Percentiles rank a stretch among this genome's conserved stretches.
Evolutionary conservation across 2,113 vertebrate species (phyloP).

Genomic region (Peromyscus maniculatus): DNA sequence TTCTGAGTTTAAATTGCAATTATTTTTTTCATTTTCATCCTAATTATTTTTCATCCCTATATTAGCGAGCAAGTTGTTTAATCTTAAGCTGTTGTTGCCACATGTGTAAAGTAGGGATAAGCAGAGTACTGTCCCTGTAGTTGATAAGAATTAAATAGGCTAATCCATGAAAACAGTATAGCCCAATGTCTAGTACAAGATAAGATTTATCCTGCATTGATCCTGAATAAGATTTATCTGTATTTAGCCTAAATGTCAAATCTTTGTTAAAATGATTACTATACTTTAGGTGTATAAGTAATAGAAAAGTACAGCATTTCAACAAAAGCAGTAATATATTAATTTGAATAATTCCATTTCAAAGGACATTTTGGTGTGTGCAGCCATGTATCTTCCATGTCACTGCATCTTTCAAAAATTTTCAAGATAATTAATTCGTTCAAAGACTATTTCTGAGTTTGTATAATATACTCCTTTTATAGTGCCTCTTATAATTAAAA

Average conservation of each 20-base stretch:
- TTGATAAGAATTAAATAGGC: neutral
- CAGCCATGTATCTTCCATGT: neutral
- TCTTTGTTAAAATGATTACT: neutral
- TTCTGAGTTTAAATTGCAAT: neutral
- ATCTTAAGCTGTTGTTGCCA: neutral
- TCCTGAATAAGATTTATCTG: neutral
- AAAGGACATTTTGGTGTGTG: conserved; percentile 29
- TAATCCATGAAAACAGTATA: neutral
- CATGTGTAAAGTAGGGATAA: neutral
- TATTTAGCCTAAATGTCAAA: neutral
- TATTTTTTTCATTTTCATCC: neutral
- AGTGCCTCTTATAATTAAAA: conserved; percentile 67
- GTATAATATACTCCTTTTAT: conserved; percentile 29
- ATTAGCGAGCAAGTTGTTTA: neutral
- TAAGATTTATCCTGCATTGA: neutral
- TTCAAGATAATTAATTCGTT: conserved; percentile 61
- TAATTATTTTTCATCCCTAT: neutral
- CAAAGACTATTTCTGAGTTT: conserved; percentile 74
- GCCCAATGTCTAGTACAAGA: neutral
- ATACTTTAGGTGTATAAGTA: neutral
- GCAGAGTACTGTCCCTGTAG: neutral
- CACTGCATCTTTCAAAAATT: conserved; percentile 23
- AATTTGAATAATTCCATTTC: conserved; percentile 4
- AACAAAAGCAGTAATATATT: neutral
- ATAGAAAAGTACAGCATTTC: neutral